phyloP scores from a whole-genome alignment of 2,797 vertebrate species.

The Xenops minutus region DNA sequence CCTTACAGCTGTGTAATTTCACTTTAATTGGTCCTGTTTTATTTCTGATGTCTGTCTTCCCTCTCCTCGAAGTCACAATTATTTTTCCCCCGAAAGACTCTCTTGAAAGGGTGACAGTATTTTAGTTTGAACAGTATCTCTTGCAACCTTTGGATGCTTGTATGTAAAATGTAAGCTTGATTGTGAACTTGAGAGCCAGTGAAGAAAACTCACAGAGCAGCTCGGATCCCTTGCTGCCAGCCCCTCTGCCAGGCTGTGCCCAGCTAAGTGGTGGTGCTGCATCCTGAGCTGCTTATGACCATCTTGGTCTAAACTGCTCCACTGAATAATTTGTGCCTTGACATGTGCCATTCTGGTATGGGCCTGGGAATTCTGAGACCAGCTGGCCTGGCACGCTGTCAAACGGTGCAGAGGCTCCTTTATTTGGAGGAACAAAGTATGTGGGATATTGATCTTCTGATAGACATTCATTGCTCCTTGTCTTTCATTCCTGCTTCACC shows the following conservation, averaged over 20 bases:
- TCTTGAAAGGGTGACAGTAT: neutral
- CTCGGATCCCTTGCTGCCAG: neutral
- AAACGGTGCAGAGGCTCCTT: neutral
- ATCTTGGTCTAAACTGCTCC: neutral
- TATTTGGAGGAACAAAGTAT: neutral
- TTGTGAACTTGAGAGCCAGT: neutral
- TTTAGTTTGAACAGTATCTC: neutral
- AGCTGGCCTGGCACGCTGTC: accelerated
- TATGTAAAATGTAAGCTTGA: neutral
- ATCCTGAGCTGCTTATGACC: neutral
- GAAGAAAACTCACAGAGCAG: neutral
- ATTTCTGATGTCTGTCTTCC: neutral
- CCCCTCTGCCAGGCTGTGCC: neutral
- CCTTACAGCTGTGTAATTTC: neutral
- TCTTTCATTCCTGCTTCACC: neutral
- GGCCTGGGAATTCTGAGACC: neutral
- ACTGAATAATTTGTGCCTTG: neutral
- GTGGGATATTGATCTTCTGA: neutral
- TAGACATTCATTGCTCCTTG: neutral
- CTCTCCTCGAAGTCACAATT: neutral
- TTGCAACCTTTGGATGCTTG: neutral
- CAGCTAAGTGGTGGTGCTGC: neutral
- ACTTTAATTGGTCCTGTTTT: neutral
- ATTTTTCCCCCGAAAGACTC: neutral
- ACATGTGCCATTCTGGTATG: accelerated